phyloP scores from a whole-genome alignment of 2,797 vertebrate species.

The Acipenser ruthenus region DNA sequence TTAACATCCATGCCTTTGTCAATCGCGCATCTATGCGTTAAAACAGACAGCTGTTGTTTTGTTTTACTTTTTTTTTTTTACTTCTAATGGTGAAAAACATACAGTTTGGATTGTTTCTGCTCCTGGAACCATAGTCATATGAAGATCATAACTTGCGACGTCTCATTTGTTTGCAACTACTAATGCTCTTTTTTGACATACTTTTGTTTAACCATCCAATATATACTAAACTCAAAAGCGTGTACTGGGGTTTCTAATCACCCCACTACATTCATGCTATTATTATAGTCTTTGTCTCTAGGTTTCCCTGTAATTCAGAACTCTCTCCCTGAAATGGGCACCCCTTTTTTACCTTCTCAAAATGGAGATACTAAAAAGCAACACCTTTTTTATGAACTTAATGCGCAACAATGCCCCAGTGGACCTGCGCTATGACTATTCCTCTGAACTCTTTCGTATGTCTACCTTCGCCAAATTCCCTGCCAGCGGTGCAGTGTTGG shows the following conservation, averaged over 20 bases:
- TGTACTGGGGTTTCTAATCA: neutral
- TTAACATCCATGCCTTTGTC: too few species aligned
- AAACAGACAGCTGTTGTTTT: too few species aligned
- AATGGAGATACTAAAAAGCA: slow-evolving; percentile 79
- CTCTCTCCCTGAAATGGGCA: slow-evolving; percentile 74
- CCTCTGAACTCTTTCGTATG: slow-evolving; percentile 85
- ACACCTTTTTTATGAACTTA: slow-evolving; percentile 58
- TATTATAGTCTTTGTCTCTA: slow-evolving; percentile 21
- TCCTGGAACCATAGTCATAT: too few species aligned
- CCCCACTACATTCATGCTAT: neutral
- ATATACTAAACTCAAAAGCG: neutral
- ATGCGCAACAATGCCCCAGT: slow-evolving; percentile 59
- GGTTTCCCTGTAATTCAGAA: slow-evolving; percentile 51
- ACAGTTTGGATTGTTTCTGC: too few species aligned
- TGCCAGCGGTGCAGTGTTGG: slow-evolving; percentile 58
- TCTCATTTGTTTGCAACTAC: neutral
- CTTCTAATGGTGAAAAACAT: too few species aligned
- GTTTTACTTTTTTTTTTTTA: too few species aligned
- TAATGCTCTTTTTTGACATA: neutral
- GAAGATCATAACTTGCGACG: neutral
- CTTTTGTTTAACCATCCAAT: neutral
- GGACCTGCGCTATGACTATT: slow-evolving; percentile 81
- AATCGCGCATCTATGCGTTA: too few species aligned
- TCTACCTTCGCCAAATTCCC: slow-evolving; percentile 88
- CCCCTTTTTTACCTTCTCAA: slow-evolving; percentile 40